phyloP scores from a whole-genome alignment of 2,113 vertebrate genomes.

The Hymenochirus boettgeri region DNA sequence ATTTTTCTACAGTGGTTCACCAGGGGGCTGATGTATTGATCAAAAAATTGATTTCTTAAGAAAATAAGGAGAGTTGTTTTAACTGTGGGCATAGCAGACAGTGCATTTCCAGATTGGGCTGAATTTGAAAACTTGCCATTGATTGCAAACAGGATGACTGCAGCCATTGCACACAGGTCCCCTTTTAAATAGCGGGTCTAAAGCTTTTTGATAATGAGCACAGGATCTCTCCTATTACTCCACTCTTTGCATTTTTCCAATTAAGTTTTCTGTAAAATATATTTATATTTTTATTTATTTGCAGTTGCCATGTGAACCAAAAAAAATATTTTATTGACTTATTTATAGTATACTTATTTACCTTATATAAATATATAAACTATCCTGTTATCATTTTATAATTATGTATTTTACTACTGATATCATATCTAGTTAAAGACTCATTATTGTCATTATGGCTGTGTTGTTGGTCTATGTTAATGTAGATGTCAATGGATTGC shows the following conservation, averaged over 20 bases:
- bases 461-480: too few species aligned
- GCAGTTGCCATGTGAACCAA: background rate
- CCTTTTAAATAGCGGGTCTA: conserved; percentile 74
- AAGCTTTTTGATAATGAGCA: conserved; percentile 72
- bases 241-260: conserved; percentile 59
- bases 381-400: too few species aligned
- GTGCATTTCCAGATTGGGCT: conserved; percentile 77
- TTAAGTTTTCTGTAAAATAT: conserved; percentile 73
- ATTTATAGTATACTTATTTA: too few species aligned
- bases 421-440: too few species aligned
- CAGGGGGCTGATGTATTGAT: too few species aligned
- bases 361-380: too few species aligned
- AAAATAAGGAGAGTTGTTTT: conserved; percentile 37
- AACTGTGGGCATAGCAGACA: conserved; percentile 79
- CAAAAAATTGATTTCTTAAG: background rate
- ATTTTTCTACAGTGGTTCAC: too few species aligned
- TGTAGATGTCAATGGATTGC: too few species aligned
- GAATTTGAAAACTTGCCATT: conserved; percentile 65
- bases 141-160: conserved; percentile 81
- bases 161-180: conserved; percentile 79
- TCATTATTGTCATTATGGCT: too few species aligned
- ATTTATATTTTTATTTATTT: too few species aligned
- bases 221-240: conserved; percentile 67
- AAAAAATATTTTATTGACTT: too few species aligned
- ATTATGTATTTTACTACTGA: too few species aligned